These are phyloP conservation scores for Narcine bancroftii DNA, from an alignment of 2,113 vertebrate species.

Conservation along the genomic window DNA sequence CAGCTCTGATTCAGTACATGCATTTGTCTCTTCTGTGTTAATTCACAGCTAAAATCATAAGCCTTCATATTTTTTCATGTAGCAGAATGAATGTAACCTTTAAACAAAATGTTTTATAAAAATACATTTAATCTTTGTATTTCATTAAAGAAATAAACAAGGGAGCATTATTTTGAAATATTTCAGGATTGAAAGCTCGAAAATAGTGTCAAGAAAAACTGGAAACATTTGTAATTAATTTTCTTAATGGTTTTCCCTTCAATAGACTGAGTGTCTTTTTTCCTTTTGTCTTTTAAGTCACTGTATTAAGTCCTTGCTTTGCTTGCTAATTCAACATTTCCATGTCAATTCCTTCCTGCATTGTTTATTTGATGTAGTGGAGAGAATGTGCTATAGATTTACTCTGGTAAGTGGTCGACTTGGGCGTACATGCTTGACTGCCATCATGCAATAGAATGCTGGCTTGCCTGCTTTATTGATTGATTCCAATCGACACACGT, in stretches of 20 bases:
- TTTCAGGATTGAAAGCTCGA: background rate
- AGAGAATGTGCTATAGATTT: conserved; percentile 28
- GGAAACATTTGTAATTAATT: conserved; percentile 34
- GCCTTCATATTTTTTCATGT: background rate
- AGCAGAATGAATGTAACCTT: background rate
- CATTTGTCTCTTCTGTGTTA: background rate
- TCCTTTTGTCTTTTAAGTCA: conserved; percentile 18
- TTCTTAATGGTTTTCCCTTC: conserved; percentile 23
- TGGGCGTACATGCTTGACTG: background rate
- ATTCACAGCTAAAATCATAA: background rate
- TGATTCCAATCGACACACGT: background rate
- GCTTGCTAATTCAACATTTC: conserved; percentile 35
- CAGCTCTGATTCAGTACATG: background rate
- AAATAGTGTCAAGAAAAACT: background rate
- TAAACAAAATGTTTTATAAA: background rate
- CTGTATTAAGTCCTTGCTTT: conserved; percentile 20
- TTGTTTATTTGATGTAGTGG: conserved; percentile 26
- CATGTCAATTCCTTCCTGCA: conserved; percentile 30
- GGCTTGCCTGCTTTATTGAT: background rate
- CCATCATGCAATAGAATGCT: background rate
- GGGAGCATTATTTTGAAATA: background rate
- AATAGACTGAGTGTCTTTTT: background rate
- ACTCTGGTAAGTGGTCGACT: background rate
- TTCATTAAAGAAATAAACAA: conserved; percentile 10
- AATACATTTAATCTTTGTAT: background rate